Evolutionary conservation across 2,113 vertebrate genomes (phyloP), one percentile per base, ranked within the genome.

Genomic region (Pseudolaguvia tuberculata): DNA sequence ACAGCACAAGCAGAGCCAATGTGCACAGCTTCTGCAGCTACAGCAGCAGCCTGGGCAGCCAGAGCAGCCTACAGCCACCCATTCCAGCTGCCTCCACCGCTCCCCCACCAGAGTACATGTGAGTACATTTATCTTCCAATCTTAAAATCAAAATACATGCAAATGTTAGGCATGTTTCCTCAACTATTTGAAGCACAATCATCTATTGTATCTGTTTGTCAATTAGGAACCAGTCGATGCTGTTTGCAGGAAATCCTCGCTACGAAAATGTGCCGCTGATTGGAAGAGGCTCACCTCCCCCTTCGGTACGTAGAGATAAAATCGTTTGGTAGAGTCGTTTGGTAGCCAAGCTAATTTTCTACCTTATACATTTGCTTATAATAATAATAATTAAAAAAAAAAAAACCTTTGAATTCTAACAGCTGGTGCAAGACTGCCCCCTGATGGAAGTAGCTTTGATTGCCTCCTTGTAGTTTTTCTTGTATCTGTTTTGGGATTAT

Each of bases 241-340:
- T 98, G 76, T 98, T 97, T 0, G 95, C 94, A 52, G 94, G 94
- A 68, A 95, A 92, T 83, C 97, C 96, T 0, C 94, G 94, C 78
- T 98, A 98, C 1, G 96, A 99, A 87, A 99, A 97, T 3, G 94
- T 95, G 63, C 95, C 97, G 0, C 91, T 98, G 80, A 98, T 98
- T 59, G 93, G 95, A 80, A 91, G 96, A 88, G 94, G 92, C 76
- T 97, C 96, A 29, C 97, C 96, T 0, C 97, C 97, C 0, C 97
- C 97, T 73, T 96, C 93, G 92, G 97, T 99, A 93, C 88, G 88
- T 83, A 84, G 70, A 17, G 31, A 52, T 66, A 53, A 76, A 77
- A 39, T 79, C 58, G 50, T 80, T n/a, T n/a, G n/a, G n/a, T n/a
- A n/a, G 79, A 80, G 78, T 74, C 51, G 53, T 72, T 63, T n/a